Evolutionary conservation across 2,888 invertebrate genomes (phyloP), one percentile per base, ranked within the genome.

Genomic region (Ligdia adustata): DNA sequence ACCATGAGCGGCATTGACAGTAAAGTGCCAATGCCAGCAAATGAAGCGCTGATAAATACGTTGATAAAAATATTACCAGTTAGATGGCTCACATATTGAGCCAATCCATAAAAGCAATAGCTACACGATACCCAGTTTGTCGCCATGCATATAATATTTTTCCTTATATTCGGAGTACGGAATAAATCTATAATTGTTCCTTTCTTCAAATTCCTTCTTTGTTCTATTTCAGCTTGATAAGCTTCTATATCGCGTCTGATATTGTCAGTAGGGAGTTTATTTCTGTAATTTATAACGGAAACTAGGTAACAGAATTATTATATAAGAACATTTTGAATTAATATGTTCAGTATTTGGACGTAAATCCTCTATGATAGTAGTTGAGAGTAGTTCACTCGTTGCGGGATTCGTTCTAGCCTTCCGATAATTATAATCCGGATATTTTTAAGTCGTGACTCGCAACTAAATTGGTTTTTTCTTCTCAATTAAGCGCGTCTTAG

Each of bases 31-130:
- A 91, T 62, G 18, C 91, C 72, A 2, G 92, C 93, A 3, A 95
- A 24, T 3, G 7, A 5, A 3, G 14, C 91, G 0, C 87, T 79
- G 0, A 94, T 96, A 27, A 95, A 93, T 12, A 97, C 96, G 71
- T 97, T 97, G 2, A 94, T 50, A 72, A 97, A 97, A 35, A 95
- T 93, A 66, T 96, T 91, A 1, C 96, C 97, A 27, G 93, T 93
- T 27, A 95, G 79, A 65, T 94, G 93, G 0, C 94, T 94, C 27
- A 95, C 92, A 69, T 94, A 96, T 70, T 96, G 95, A 0, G 95
- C 93, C 14, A 96, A 92, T 0, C 97, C 97, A 67, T 95, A 97
- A 75, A 80, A 83, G 52, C 81, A 83, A 49, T 97, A 92, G 16
- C 96, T 95, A 47, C 95, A 94, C 0, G 94, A 93, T 15, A 95